Percentiles rank a stretch among this genome's conserved stretches.
Conservation (phyloP, 2,888 invertebrate species). For the Trachelus iudaicus region DNA sequence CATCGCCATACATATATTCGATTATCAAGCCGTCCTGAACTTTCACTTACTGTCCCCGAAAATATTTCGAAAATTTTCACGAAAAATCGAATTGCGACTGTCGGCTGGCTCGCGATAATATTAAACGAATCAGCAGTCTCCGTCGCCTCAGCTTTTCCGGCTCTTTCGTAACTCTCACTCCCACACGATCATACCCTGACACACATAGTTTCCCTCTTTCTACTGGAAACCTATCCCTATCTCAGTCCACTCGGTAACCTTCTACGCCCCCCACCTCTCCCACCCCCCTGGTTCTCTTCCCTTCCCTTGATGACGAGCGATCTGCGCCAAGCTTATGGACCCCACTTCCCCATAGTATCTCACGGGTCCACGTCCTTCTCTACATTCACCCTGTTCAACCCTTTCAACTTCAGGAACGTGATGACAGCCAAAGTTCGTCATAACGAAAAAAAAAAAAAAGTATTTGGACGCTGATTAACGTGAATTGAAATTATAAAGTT, state of each 20-base stretch:
- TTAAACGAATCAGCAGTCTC: conserved; percentile 33
- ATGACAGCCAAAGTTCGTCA: background rate
- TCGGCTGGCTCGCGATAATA: conserved; percentile 23
- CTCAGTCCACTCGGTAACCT: background rate
- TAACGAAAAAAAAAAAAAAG: background rate
- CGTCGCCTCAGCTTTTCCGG: conserved; percentile 20
- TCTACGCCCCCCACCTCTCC: background rate
- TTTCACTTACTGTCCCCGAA: conserved; percentile 9
- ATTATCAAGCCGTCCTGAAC: conserved; percentile 33
- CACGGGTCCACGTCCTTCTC: background rate
- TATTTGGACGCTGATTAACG: background rate
- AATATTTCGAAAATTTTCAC: conserved; percentile 26
- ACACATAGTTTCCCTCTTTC: background rate
- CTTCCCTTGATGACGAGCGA: background rate
- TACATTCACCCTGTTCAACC: background rate
- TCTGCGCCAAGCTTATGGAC: background rate
- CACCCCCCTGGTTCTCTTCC: background rate
- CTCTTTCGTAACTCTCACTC: background rate
- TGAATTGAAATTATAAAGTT: background rate
- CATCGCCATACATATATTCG: background rate
- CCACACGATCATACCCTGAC: background rate
- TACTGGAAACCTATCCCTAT: too few species aligned
- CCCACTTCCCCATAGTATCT: background rate
- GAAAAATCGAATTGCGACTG: conserved; percentile 36
- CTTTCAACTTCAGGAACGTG: background rate